Evolutionary conservation across 2,797 vertebrate species (phyloP).

Genomic region (Paedocypris micromegethes): DNA sequence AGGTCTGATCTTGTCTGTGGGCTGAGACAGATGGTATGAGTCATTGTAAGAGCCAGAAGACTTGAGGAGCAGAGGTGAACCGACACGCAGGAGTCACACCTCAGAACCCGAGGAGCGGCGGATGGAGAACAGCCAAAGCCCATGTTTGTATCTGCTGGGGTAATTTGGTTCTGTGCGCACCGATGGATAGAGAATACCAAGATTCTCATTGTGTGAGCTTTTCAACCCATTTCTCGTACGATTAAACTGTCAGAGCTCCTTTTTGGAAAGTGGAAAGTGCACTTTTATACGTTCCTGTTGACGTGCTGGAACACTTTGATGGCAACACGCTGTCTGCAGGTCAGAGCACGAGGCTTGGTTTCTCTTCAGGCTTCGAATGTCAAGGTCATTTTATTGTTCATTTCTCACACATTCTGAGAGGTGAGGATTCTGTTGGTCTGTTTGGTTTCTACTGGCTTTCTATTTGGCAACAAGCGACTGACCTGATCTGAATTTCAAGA

Average conservation of each 20-base stretch:
- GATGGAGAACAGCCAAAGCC: not conserved
- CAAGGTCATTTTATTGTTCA: conserved; percentile 36
- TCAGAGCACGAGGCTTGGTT: conserved; percentile 28
- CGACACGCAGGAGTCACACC: conserved; percentile 17
- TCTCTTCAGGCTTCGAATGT: conserved; percentile 17
- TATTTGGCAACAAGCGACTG: not conserved
- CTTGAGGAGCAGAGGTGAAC: conserved; percentile 18
- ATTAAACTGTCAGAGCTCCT: not conserved
- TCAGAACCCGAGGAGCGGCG: not conserved
- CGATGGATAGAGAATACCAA: too few relatives aligned
- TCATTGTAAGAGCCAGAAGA: conserved; percentile 15
- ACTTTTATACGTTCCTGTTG: not conserved
- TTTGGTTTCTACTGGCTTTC: not conserved
- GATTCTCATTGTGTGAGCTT: too few relatives aligned
- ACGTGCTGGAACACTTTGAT: not conserved
- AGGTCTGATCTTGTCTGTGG: conserved; percentile 18
- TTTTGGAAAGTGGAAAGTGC: not conserved
- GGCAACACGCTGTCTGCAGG: not conserved
- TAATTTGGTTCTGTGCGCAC: not conserved
- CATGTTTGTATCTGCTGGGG: not conserved
- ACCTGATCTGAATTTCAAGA: not conserved
- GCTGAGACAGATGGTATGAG: conserved; percentile 39
- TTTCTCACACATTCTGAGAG: conserved; percentile 19
- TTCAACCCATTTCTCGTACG: too few relatives aligned
- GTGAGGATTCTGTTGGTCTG: not conserved